Conservation (phyloP, 2,113 vertebrate species). For the Chionomys nivalis region DNA sequence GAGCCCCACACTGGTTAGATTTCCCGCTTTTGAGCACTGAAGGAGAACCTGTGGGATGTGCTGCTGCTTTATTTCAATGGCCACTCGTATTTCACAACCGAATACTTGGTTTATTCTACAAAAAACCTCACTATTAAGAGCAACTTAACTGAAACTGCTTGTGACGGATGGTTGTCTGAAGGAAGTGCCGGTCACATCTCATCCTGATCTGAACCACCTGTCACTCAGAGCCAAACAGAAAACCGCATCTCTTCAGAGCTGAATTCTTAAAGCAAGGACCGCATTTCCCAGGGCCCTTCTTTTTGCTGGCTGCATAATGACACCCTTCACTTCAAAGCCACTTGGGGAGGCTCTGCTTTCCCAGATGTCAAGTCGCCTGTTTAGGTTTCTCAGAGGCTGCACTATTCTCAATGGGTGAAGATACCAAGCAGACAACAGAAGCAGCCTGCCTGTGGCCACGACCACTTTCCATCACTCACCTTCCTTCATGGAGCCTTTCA, state of each 20-base stretch:
- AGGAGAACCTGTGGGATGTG: not conserved
- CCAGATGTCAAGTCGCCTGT: not conserved
- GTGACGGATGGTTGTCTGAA: not conserved
- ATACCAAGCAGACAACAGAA: not conserved
- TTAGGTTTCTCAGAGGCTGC: not conserved
- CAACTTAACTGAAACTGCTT: not conserved
- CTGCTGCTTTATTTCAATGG: not conserved
- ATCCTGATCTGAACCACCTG: conserved; percentile 4
- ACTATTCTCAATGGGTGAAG: not conserved
- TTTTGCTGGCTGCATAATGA: not conserved
- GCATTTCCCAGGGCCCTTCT: conserved; percentile 4
- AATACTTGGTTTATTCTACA: conserved; percentile 41
- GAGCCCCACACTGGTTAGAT: not conserved
- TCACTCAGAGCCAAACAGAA: conserved; percentile 23
- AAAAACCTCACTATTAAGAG: conserved; percentile 29
- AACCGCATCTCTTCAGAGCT: not conserved
- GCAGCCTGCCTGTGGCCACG: not conserved
- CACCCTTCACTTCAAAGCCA: not conserved
- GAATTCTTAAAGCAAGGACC: not conserved
- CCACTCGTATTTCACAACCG: not conserved
- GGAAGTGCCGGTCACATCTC: not conserved
- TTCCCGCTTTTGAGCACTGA: conserved; percentile 8
- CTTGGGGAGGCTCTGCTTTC: not conserved
- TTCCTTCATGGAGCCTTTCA: conserved; percentile 86
- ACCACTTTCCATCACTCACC: conserved; percentile 82